Conservation (phyloP, 2,888 invertebrate species). For the Platerodrilus igneus region DNA sequence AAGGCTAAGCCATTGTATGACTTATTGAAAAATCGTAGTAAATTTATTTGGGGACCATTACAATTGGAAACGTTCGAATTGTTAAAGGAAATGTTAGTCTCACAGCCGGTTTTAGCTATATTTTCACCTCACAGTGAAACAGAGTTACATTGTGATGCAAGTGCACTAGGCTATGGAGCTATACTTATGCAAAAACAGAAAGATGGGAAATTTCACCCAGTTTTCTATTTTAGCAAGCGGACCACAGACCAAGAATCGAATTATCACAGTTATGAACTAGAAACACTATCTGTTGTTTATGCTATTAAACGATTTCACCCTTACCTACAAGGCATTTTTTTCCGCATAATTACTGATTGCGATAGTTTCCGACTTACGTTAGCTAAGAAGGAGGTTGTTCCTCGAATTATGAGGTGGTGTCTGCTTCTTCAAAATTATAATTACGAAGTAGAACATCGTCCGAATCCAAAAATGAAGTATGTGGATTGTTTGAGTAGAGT, state of each 20-base stretch:
- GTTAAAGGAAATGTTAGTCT: background rate
- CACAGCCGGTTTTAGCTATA: background rate
- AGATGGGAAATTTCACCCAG: slow-evolving; percentile 30
- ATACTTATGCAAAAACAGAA: slow-evolving; percentile 32
- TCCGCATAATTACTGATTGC: slow-evolving; percentile 33
- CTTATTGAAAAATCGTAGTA: no score
- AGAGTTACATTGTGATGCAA: slow-evolving; percentile 4
- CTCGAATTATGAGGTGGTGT: slow-evolving; percentile 23
- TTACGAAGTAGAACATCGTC: no score
- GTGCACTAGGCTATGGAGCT: slow-evolving; percentile 30
- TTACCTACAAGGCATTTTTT: slow-evolving; percentile 31
- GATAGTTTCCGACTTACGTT: slow-evolving; percentile 28
- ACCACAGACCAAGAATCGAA: slow-evolving; percentile 30
- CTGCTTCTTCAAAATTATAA: slow-evolving; percentile 9
- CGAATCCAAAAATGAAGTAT: no score
- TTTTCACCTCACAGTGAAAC: background rate
- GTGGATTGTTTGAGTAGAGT: no score
- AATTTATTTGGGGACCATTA: no score
- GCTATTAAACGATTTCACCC: slow-evolving; percentile 26
- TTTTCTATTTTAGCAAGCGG: slow-evolving; percentile 36
- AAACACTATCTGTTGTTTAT: slow-evolving; percentile 32
- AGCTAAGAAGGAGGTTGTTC: slow-evolving; percentile 32
- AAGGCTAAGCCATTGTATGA: no score
- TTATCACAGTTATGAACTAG: slow-evolving; percentile 37
- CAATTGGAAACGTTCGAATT: no score